A percentile compares a stretch with the other conserved stretches of the same genome.
Conservation (phyloP, 2,113 vertebrate species). For the Glaucomys volans region DNA sequence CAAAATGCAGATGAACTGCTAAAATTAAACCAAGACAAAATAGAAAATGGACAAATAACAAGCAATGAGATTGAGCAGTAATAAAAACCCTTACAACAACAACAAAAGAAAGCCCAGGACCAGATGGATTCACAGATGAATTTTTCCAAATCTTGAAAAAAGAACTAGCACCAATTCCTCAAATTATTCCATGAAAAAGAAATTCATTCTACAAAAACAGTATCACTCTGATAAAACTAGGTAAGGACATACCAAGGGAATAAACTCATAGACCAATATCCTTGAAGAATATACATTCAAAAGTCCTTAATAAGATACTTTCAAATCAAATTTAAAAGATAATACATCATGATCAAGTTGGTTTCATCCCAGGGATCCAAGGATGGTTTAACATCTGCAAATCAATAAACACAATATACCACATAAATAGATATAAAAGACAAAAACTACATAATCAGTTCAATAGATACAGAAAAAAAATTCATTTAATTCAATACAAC, state of each 20-base stretch:
- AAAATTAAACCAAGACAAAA: not conserved
- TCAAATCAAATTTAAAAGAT: not conserved
- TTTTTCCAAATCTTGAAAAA: not conserved
- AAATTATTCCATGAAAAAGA: not conserved
- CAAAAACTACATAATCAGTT: not conserved
- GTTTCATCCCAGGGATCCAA: not conserved
- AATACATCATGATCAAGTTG: no score
- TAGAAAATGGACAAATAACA: no score
- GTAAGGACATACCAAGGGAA: not conserved
- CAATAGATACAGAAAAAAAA: not conserved
- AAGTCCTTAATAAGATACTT: not conserved
- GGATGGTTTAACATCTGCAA: not conserved
- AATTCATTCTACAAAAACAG: not conserved
- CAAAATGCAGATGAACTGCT: not conserved
- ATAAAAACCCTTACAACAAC: not conserved
- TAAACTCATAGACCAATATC: not conserved
- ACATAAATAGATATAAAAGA: not conserved
- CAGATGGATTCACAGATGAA: not conserved
- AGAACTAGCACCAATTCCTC: not conserved
- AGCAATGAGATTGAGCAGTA: not conserved
- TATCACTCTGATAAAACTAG: not conserved
- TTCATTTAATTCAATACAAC: not conserved
- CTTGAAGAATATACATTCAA: not conserved
- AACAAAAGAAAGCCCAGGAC: not conserved
- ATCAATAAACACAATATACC: not conserved